A percentile compares a stretch with the other conserved stretches of the same genome.
phyloP scores from a whole-genome alignment of 2,888 invertebrate species.

The Osmoderma eremita region DNA sequence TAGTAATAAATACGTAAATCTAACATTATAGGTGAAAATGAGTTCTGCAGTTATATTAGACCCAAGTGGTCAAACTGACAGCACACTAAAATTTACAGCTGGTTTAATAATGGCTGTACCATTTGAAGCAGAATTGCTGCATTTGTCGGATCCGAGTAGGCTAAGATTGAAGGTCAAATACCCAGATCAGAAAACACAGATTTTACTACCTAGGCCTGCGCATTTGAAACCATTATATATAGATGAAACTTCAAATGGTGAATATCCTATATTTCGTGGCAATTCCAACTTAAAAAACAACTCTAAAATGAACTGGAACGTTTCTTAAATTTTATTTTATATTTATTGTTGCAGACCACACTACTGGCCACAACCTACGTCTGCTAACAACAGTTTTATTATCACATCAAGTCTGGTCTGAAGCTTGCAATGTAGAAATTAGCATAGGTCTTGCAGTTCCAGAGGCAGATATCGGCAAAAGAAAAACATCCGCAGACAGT shows the following conservation, averaged over 20 bases:
- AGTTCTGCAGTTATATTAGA: slow-evolving; percentile 85
- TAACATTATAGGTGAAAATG: slow-evolving; percentile 72
- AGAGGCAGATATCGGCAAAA: slow-evolving; percentile 65
- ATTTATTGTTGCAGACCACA: slow-evolving; percentile 62
- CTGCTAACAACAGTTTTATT: slow-evolving; percentile 87
- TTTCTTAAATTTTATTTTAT: not conserved
- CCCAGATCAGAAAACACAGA: slow-evolving; percentile 89
- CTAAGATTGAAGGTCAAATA: slow-evolving; percentile 88
- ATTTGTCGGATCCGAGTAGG: slow-evolving; percentile 77
- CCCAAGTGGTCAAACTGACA: slow-evolving; percentile 83
- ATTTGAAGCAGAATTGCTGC: slow-evolving; percentile 85
- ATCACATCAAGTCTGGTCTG: slow-evolving; percentile 93
- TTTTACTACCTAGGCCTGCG: slow-evolving; percentile 80
- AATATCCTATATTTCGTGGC: too few species aligned
- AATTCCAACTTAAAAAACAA: too few species aligned
- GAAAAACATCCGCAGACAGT: slow-evolving; percentile 61
- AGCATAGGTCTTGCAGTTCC: slow-evolving; percentile 83
- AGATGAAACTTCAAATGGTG: slow-evolving; percentile 64
- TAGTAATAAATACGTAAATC: slow-evolving; percentile 39
- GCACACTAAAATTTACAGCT: slow-evolving; percentile 89
- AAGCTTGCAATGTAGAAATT: slow-evolving; percentile 89
- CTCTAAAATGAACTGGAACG: too few species aligned
- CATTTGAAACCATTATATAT: slow-evolving; percentile 78
- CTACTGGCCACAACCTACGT: slow-evolving; percentile 71
- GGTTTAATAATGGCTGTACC: slow-evolving; percentile 89